Conservation (phyloP, 2,888 invertebrate genomes). For the Celastrina argiolus region DNA sequence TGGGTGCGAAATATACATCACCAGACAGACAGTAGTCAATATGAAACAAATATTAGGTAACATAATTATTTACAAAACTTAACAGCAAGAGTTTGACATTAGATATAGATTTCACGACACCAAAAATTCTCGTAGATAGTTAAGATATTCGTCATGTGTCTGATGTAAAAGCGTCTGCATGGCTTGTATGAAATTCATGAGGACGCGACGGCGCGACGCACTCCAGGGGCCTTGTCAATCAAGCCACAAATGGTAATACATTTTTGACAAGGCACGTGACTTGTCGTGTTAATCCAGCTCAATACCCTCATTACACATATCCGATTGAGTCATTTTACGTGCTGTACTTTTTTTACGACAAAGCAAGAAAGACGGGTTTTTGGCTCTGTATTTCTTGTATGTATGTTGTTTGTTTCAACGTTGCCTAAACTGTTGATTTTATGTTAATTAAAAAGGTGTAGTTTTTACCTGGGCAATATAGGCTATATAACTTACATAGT, state of each 20-base stretch:
- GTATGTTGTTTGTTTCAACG: too few relatives aligned
- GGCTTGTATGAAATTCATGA: not conserved
- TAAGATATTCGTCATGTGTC: not conserved
- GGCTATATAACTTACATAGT: too few relatives aligned
- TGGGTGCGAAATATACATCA: too few relatives aligned
- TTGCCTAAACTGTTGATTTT: too few relatives aligned
- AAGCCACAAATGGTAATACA: not conserved
- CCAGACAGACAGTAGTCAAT: too few relatives aligned
- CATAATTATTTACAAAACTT: not conserved
- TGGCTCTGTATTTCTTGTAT: too few relatives aligned
- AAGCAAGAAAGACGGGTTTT: too few relatives aligned
- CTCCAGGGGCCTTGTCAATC: not conserved
- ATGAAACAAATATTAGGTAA: too few relatives aligned
- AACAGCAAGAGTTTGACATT: too few relatives aligned
- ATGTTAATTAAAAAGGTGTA: too few relatives aligned
- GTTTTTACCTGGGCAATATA: too few relatives aligned
- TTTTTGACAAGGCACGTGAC: constrained; percentile 8
- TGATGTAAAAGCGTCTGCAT: not conserved
- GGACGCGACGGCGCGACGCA: not conserved
- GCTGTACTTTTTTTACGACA: too few relatives aligned
- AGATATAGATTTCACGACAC: not conserved
- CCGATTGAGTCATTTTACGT: not conserved
- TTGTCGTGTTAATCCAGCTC: not conserved
- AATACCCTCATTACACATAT: not conserved
- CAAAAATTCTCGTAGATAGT: not conserved